These are phyloP conservation scores for Bugulina stolonifera DNA, from an alignment of 2,888 invertebrate species.

Conservation along the genomic window DNA sequence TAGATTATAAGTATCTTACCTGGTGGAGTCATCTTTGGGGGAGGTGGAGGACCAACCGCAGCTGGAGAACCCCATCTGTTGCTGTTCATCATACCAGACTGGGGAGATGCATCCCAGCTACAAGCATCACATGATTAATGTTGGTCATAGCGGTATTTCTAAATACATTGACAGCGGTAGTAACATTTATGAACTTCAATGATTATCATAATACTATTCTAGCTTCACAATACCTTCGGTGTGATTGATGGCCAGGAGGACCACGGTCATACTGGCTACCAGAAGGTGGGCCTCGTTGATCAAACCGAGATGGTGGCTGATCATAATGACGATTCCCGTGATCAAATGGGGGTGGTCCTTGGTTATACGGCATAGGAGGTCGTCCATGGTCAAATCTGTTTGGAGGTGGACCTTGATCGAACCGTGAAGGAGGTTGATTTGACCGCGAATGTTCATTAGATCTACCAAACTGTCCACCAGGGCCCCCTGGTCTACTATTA, in stretches of 20 bases:
- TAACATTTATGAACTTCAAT: no score
- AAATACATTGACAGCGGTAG: no score
- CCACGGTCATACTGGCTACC: no score
- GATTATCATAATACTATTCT: no score
- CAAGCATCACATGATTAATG: not conserved
- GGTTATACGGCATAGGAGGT: not conserved
- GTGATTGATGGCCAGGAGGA: not conserved
- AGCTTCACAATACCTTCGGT: not conserved
- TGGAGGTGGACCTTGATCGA: slow-evolving; percentile 10
- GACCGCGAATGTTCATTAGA: not conserved
- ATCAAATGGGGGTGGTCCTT: not conserved
- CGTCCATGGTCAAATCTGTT: not conserved
- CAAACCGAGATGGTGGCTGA: not conserved
- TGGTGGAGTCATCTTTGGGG: slow-evolving; percentile 35
- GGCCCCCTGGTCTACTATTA: not conserved
- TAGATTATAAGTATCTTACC: no score
- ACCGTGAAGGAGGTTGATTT: not conserved
- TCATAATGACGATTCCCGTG: no score
- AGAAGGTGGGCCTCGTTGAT: not conserved
- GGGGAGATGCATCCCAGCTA: not conserved
- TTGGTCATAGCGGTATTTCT: no score
- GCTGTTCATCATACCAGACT: slow-evolving; percentile 16
- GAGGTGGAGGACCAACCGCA: slow-evolving; percentile 50
- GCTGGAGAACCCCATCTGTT: slow-evolving; percentile 27
- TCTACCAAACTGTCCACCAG: not conserved